phyloP scores from a whole-genome alignment of 2,113 vertebrate species.

The Corythoichthys intestinalis region DNA sequence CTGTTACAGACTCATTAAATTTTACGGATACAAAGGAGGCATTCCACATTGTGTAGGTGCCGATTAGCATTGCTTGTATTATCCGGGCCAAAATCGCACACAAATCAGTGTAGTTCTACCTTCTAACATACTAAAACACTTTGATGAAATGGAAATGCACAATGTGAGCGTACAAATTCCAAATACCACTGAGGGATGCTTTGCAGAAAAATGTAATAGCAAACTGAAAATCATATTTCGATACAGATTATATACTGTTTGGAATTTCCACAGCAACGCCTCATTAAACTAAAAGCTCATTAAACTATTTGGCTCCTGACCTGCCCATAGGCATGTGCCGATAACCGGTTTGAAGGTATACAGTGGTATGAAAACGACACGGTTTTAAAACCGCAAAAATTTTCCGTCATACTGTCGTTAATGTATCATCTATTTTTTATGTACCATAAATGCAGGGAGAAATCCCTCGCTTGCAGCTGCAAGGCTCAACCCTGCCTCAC shows the following conservation, averaged over 20 bases:
- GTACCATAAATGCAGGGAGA: too few relatives aligned
- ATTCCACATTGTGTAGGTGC: slow-evolving; percentile 47
- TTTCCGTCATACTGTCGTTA: too few relatives aligned
- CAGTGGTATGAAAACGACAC: too few relatives aligned
- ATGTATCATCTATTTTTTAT: too few relatives aligned
- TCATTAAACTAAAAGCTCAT: not conserved
- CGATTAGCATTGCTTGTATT: slow-evolving; percentile 36
- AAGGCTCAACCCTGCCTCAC: too few relatives aligned
- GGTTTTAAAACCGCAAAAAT: too few relatives aligned
- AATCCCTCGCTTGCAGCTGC: too few relatives aligned
- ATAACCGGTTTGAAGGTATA: too few relatives aligned
- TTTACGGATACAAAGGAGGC: slow-evolving; percentile 56
- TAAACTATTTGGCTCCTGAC: not conserved
- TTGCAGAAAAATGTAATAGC: not conserved
- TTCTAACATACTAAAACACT: not conserved
- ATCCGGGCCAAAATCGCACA: slow-evolving; percentile 19
- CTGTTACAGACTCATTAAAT: slow-evolving; percentile 63
- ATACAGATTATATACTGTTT: not conserved
- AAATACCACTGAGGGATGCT: not conserved
- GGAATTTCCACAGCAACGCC: not conserved
- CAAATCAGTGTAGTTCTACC: slow-evolving; percentile 17
- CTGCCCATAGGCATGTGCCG: not conserved
- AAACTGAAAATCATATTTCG: not conserved
- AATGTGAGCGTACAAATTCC: not conserved
- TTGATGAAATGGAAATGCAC: not conserved